Evolutionary conservation across 2,113 vertebrate species (phyloP).

Genomic region (Triplophysa tibetana): DNA sequence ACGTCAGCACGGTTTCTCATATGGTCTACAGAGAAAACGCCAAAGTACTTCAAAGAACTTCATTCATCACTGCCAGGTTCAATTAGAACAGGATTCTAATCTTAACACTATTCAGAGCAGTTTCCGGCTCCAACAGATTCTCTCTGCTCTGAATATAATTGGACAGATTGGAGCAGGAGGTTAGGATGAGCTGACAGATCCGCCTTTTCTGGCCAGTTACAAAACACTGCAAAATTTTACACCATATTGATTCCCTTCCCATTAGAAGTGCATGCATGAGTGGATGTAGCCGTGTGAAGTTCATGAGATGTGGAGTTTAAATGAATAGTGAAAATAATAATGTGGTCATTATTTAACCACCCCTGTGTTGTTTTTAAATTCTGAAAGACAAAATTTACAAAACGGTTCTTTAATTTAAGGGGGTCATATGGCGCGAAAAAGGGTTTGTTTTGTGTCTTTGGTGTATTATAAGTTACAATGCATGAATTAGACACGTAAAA

Average conservation of each 20-base stretch:
- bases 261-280: background rate
- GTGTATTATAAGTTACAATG: no score
- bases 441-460: no score
- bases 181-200: background rate
- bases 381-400: no score
- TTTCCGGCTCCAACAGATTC: slow-evolving; percentile 33
- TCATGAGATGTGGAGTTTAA: background rate
- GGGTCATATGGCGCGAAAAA: no score
- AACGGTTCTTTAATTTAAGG: no score
- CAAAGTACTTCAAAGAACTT: slow-evolving; percentile 10
- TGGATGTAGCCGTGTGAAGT: background rate
- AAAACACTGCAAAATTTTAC: background rate
- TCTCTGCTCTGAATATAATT: slow-evolving; percentile 29
- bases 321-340: no score
- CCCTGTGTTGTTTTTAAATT: no score
- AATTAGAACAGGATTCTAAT: slow-evolving; percentile 21
- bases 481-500: no score
- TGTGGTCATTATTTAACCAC: no score
- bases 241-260: background rate
- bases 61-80: slow-evolving; percentile 40
- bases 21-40: background rate
- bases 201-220: background rate
- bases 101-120: slow-evolving; percentile 2
- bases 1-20: slow-evolving; percentile 1
- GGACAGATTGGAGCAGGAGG: slow-evolving; percentile 17